Evolutionary conservation across 2,888 invertebrate species (phyloP).

Genomic region (Dryococelus australis): DNA sequence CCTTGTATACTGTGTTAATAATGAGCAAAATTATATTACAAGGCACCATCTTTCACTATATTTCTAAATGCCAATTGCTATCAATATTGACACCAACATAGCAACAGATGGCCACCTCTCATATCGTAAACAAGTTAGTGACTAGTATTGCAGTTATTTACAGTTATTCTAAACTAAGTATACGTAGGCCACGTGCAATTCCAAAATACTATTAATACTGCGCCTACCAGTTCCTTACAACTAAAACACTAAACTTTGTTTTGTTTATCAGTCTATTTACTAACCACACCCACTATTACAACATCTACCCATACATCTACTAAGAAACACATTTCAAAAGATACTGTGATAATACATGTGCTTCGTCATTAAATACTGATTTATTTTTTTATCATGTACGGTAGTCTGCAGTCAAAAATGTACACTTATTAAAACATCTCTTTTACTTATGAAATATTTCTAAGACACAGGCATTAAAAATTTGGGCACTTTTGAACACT

Average conservation of each 20-base stretch:
- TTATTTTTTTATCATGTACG: too few relatives aligned
- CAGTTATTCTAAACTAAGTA: conserved; percentile 29
- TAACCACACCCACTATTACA: background rate
- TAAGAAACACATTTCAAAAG: conserved; percentile 4
- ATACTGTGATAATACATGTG: background rate
- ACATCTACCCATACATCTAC: conserved; percentile 10
- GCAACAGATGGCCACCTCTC: background rate
- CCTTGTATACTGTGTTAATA: background rate
- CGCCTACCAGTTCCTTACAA: conserved; percentile 4
- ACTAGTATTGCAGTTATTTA: conserved; percentile 17
- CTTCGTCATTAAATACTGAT: background rate
- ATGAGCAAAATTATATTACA: conserved; percentile 11
- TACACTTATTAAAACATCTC: background rate
- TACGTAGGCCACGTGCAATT: conserved; percentile 27
- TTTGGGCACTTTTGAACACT: conserved; percentile 8
- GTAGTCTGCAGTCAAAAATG: background rate
- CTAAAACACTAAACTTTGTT: background rate
- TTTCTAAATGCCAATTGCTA: background rate
- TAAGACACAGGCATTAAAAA: conserved; percentile 13
- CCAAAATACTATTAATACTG: conserved; percentile 25
- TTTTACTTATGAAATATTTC: background rate
- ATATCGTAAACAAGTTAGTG: conserved; percentile 5
- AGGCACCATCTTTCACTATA: conserved; percentile 16
- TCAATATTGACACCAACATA: conserved; percentile 12
- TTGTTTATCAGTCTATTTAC: background rate